A percentile compares a stretch with the other conserved stretches of the same genome.
phyloP scores from a whole-genome alignment of 2,113 vertebrate genomes.

The Sturnus vulgaris region DNA sequence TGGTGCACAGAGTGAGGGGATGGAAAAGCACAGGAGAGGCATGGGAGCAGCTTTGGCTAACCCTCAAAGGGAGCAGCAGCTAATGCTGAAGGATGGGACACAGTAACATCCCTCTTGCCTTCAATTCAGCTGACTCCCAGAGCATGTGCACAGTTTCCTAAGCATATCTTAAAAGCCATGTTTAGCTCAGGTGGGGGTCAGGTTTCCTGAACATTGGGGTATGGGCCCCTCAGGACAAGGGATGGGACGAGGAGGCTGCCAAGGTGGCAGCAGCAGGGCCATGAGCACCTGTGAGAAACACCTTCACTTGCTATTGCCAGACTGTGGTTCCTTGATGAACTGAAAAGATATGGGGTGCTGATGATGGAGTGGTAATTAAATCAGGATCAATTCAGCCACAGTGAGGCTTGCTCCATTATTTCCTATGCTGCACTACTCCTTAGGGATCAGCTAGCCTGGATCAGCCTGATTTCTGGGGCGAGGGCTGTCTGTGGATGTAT shows the following conservation, averaged over 20 bases:
- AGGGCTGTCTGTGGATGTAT: neutral
- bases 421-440: neutral
- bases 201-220: neutral
- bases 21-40: neutral
- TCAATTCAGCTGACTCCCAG: neutral
- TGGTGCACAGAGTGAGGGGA: neutral
- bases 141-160: neutral
- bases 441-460: neutral
- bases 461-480: neutral
- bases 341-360: neutral
- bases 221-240: neutral
- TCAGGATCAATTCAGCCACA: neutral
- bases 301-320: neutral
- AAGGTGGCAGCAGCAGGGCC: neutral
- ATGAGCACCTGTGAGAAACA: neutral
- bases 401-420: fast-evolving
- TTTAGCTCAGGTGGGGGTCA: neutral
- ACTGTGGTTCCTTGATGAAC: neutral
- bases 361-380: neutral
- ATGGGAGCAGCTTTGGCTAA: neutral
- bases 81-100: neutral
- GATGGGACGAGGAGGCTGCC: neutral
- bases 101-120: neutral
- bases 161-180: neutral
- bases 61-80: neutral